Evolutionary conservation across 2,797 vertebrate genomes (phyloP).

Genomic region (Eutrigla gurnardus): DNA sequence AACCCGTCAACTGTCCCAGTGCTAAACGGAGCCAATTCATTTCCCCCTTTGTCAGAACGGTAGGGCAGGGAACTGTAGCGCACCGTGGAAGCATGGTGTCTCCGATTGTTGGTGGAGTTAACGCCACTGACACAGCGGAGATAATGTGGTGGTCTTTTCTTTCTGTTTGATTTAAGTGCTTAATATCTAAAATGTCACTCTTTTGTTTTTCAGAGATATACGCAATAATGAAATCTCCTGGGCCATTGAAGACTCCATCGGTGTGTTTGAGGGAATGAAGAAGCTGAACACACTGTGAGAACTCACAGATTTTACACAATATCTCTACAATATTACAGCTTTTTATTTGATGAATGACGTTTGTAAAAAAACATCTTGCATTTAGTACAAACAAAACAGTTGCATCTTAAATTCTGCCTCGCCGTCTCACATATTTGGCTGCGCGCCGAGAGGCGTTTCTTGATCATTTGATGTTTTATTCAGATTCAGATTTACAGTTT

Average conservation of each 20-base stretch:
- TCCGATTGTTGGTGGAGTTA: conserved; percentile 50
- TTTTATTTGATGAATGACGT: background rate
- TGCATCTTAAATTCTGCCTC: background rate
- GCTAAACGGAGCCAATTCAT: conserved; percentile 73
- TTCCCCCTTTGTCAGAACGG: conserved; percentile 56
- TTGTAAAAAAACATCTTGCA: background rate
- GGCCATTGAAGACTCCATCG: conserved; percentile 96
- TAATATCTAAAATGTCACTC: conserved; percentile 32
- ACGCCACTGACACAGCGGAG: conserved; percentile 23
- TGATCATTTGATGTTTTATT: background rate
- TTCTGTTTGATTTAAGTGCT: background rate
- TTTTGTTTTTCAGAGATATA: conserved; percentile 88
- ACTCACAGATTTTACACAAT: conserved; percentile 17
- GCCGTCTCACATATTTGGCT: background rate
- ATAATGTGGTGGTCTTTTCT: background rate
- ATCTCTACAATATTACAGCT: background rate
- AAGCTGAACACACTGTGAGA: conserved; percentile 93
- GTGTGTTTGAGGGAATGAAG: conserved; percentile 92
- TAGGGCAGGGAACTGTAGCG: conserved; percentile 58
- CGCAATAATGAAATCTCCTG: conserved; percentile 97
- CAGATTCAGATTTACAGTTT: background rate
- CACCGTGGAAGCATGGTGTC: conserved; percentile 36
- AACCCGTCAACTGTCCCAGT: conserved; percentile 53
- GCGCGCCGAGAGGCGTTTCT: background rate
- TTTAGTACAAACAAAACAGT: background rate